Percentiles rank a stretch among this genome's conserved stretches.
phyloP scores from a whole-genome alignment of 1,140 invertebrate genomes.

The Hyles euphorbiae region DNA sequence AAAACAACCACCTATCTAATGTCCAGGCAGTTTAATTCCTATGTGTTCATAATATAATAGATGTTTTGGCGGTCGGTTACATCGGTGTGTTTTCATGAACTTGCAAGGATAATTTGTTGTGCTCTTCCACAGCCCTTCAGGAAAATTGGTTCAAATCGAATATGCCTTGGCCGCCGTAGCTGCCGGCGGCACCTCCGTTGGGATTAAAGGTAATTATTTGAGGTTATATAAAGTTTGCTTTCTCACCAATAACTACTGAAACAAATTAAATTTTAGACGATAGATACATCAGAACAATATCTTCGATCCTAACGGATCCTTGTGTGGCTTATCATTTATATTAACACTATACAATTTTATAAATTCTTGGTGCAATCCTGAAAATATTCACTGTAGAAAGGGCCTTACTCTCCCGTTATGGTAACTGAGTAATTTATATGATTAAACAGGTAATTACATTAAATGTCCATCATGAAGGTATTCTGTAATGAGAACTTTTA shows the following conservation, averaged over 20 bases:
- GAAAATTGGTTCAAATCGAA: conserved; percentile 99
- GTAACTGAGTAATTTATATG: too few species aligned
- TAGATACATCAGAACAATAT: too few species aligned
- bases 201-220: conserved; percentile 90
- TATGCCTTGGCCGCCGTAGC: conserved; percentile 99
- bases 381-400: too few species aligned
- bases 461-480: too few species aligned
- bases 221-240: conserved; percentile 34
- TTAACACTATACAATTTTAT: too few species aligned
- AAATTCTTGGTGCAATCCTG: too few species aligned
- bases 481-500: too few species aligned
- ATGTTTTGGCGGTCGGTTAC: not conserved
- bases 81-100: not conserved
- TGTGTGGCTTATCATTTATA: too few species aligned
- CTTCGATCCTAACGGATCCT: too few species aligned
- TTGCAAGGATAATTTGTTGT: conserved; percentile 10
- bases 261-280: not conserved
- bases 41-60: not conserved
- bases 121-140: conserved; percentile 90
- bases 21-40: not conserved
- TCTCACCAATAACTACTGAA: not conserved
- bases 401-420: too few species aligned
- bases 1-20: not conserved
- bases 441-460: too few species aligned
- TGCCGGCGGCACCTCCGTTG: conserved; percentile 98